phyloP scores from a whole-genome alignment of 2,888 invertebrate species.

The Argynnis bischoffii region DNA sequence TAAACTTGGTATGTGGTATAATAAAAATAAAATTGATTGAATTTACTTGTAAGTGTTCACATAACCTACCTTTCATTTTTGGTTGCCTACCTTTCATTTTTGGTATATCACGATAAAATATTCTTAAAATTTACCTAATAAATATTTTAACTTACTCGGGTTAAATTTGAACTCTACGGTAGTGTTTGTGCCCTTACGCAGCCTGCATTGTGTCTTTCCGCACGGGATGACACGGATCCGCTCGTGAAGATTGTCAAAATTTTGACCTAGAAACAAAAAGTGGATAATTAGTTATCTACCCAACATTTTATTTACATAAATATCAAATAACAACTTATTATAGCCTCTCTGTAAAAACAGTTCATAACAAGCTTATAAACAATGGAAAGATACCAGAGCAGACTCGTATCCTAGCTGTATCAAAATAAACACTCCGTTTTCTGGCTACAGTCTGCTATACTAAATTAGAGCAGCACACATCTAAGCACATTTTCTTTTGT shows the following conservation, averaged over 20 bases:
- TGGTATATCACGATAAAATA: neutral
- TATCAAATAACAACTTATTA: no score
- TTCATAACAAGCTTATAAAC: neutral
- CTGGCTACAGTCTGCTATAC: no score
- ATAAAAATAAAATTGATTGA: no score
- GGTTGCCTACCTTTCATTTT: neutral
- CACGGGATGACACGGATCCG: constrained; percentile 82
- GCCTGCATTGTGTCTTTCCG: constrained; percentile 81
- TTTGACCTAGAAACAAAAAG: constrained; percentile 62
- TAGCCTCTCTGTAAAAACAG: neutral
- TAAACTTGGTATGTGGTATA: no score
- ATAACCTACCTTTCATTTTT: neutral
- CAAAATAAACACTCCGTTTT: no score
- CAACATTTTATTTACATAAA: no score
- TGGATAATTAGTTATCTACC: no score
- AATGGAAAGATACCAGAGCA: no score
- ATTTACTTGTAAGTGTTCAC: no score
- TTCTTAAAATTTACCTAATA: neutral
- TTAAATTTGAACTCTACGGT: constrained; percentile 81
- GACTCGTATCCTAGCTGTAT: no score
- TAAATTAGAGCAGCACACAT: no score
- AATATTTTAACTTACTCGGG: constrained; percentile 67
- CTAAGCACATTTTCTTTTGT: no score
- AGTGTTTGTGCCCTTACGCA: constrained; percentile 80
- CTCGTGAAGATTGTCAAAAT: constrained; percentile 58